Conservation (phyloP, 2,797 vertebrate species). For the Hapalemur alaotrensis region DNA sequence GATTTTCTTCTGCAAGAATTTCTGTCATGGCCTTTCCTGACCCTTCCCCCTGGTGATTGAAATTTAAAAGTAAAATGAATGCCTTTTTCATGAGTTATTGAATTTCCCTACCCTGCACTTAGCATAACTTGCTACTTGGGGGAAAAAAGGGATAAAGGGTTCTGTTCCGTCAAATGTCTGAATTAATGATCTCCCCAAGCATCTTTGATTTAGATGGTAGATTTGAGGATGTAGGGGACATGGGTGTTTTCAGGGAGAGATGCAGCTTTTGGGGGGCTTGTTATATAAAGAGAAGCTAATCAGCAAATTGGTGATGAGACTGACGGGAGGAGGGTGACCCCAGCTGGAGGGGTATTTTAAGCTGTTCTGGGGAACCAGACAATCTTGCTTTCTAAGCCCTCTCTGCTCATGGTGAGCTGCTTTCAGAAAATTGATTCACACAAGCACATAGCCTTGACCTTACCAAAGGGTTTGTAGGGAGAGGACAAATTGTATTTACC, state of each 20-base stretch:
- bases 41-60: slow-evolving; percentile 50
- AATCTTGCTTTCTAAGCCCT: not conserved
- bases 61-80: slow-evolving; percentile 70
- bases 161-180: slow-evolving; percentile 48
- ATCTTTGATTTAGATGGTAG: not conserved
- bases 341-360: not conserved
- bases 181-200: slow-evolving; percentile 39
- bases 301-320: not conserved
- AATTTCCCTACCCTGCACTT: slow-evolving; percentile 25
- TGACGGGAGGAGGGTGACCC: not conserved
- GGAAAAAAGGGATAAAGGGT: slow-evolving; percentile 18
- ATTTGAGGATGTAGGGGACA: not conserved
- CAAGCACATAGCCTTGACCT: not conserved
- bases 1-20: slow-evolving; percentile 56
- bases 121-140: slow-evolving; percentile 43
- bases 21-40: slow-evolving; percentile 55
- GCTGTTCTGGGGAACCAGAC: not conserved
- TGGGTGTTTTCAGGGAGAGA: not conserved
- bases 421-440: not conserved
- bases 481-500: not conserved
- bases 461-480: not conserved
- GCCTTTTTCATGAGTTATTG: slow-evolving; percentile 53
- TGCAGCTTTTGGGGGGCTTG: not conserved
- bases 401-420: not conserved
- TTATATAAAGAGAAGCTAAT: not conserved